These are phyloP conservation scores for Bubo bubo DNA, from an alignment of 2,113 vertebrate species.

Conservation along the genomic window DNA sequence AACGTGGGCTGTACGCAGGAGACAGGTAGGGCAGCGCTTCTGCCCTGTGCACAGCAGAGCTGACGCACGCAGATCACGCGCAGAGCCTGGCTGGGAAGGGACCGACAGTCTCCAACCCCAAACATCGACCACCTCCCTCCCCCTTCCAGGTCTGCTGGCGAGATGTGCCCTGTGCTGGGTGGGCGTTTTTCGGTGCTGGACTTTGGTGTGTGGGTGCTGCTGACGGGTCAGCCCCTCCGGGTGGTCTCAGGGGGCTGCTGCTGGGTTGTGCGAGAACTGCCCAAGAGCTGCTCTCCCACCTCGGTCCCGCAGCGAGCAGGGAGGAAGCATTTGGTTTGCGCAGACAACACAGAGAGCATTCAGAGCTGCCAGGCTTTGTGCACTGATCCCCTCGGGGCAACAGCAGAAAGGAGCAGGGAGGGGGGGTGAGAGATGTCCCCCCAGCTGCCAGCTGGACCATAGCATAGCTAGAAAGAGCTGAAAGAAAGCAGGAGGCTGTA, in stretches of 20 bases:
- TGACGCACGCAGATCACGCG: accelerated
- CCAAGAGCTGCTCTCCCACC: not conserved
- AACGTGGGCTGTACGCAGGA: accelerated
- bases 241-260: not conserved
- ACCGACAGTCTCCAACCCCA: accelerated
- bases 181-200: accelerated
- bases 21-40: accelerated
- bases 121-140: not conserved
- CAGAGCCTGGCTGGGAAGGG: not conserved
- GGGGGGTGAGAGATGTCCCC: not conserved
- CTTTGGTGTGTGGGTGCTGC: not conserved
- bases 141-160: not conserved
- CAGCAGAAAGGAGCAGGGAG: not conserved
- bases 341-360: constrained; percentile 36
- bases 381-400: not conserved
- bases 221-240: not conserved
- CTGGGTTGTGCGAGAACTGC: not conserved
- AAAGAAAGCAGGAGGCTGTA: not conserved
- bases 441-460: constrained; percentile 28
- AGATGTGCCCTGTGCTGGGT: accelerated
- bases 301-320: accelerated
- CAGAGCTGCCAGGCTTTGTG: constrained; percentile 28
- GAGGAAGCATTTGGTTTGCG: not conserved
- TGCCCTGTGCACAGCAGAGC: not conserved
- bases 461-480: not conserved